Evolutionary conservation across 2,888 invertebrate species (phyloP).

Genomic region (Molorchus minor): DNA sequence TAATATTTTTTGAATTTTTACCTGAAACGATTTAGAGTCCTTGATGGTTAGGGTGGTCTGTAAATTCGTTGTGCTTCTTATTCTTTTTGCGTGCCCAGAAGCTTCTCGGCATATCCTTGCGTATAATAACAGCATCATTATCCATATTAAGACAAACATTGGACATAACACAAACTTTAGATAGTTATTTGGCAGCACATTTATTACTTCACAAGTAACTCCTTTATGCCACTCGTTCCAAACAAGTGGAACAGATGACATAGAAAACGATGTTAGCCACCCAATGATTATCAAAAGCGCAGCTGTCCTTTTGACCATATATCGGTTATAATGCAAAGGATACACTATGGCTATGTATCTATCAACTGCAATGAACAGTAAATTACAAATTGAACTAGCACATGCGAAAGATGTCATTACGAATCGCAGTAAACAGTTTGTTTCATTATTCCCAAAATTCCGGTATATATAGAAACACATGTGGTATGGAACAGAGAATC

Average conservation of each 20-base stretch:
- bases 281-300: slow-evolving; percentile 71
- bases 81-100: slow-evolving; percentile 73
- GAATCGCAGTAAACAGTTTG: slow-evolving; percentile 76
- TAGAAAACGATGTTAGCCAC: slow-evolving; percentile 73
- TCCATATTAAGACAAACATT: slow-evolving; percentile 77
- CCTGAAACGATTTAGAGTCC: slow-evolving; percentile 82
- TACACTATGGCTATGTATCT: slow-evolving; percentile 82
- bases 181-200: slow-evolving; percentile 66
- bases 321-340: slow-evolving; percentile 79
- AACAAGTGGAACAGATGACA: slow-evolving; percentile 77
- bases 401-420: slow-evolving; percentile 80
- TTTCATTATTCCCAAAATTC: slow-evolving; percentile 68
- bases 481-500: slow-evolving; percentile 80
- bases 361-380: slow-evolving; percentile 82
- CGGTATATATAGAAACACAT: slow-evolving; percentile 76
- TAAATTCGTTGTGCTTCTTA: slow-evolving; percentile 70
- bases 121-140: slow-evolving; percentile 78
- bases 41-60: slow-evolving; percentile 62
- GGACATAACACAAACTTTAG: slow-evolving; percentile 70
- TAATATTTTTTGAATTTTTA: too few species aligned
- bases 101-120: slow-evolving; percentile 83
- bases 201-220: slow-evolving; percentile 73
- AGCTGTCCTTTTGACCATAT: slow-evolving; percentile 76
- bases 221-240: slow-evolving; percentile 77
- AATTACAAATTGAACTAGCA: slow-evolving; percentile 80